A percentile compares a stretch with the other conserved stretches of the same genome.
These are phyloP conservation scores for Hyperoplus lanceolatus DNA, from an alignment of 2,797 vertebrate species.

Conservation along the genomic window DNA sequence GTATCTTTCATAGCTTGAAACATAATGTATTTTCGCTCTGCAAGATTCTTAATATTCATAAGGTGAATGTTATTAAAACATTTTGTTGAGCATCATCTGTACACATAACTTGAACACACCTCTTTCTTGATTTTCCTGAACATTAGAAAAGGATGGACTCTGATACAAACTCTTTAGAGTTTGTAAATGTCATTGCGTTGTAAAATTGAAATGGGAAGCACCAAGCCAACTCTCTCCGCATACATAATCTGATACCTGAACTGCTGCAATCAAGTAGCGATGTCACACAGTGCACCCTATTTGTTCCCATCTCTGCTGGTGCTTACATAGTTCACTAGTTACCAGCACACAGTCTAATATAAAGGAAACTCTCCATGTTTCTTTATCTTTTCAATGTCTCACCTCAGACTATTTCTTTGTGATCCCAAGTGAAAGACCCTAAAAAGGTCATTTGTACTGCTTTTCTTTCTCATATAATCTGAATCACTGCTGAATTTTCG, in stretches of 20 bases:
- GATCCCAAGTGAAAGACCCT: constrained; percentile 16
- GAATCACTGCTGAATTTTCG: constrained; percentile 29
- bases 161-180: too few species aligned
- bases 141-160: constrained; percentile 2
- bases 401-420: neutral
- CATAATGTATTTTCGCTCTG: neutral
- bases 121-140: neutral
- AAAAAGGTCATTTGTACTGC: constrained; percentile 22
- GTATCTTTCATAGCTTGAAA: constrained; percentile 1
- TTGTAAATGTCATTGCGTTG: too few species aligned
- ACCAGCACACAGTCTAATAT: neutral
- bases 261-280: too few species aligned
- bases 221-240: too few species aligned
- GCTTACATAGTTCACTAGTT: neutral
- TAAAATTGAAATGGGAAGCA: too few species aligned
- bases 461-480: constrained; percentile 9
- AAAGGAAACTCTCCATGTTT: neutral
- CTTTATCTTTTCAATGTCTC: neutral
- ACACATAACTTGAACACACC: neutral
- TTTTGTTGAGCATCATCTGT: neutral
- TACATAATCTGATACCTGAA: too few species aligned
- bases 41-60: neutral
- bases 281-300: too few species aligned
- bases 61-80: neutral
- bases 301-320: neutral